Evolutionary conservation across 92 coral and sea anemone genomes (phyloP).

Genomic region (Actinostola sp.): DNA sequence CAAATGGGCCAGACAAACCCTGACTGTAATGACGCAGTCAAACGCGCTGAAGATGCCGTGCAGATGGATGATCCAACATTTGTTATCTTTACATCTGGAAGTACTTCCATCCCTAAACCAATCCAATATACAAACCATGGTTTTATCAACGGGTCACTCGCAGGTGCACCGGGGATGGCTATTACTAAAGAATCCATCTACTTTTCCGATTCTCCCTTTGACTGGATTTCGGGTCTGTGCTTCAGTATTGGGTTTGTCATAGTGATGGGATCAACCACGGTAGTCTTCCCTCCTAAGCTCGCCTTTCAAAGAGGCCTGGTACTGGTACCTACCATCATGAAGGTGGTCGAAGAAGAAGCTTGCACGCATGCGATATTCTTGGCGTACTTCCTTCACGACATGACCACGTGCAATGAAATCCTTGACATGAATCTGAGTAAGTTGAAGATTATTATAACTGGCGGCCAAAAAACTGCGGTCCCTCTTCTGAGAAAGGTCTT

Average conservation of each 20-base stretch:
- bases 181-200: conserved; percentile 22
- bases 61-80: conserved; percentile 25
- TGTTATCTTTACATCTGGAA: conserved; percentile 51
- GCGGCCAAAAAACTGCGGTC: conserved; percentile 29
- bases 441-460: conserved; percentile 20
- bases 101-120: conserved; percentile 51
- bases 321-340: conserved; percentile 21
- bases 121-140: conserved; percentile 44
- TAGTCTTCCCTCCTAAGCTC: conserved; percentile 41
- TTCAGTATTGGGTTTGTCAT: conserved; percentile 32
- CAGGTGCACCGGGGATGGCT: conserved; percentile 33
- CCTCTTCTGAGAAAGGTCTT: conserved; percentile 22
- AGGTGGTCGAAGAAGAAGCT: conserved; percentile 33
- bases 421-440: conserved; percentile 11
- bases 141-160: conserved; percentile 22
- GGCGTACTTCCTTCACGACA: conserved; percentile 38
- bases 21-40: neutral
- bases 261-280: conserved; percentile 42
- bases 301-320: conserved; percentile 31
- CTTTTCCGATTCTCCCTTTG: conserved; percentile 44
- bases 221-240: conserved; percentile 42
- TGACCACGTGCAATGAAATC: conserved; percentile 19
- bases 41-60: neutral
- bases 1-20: neutral
- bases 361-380: conserved; percentile 52